Percentiles rank a stretch among this genome's conserved stretches.
Evolutionary conservation across 2,797 vertebrate genomes (phyloP).

Genomic region (Ctenopoma kingsleyae): DNA sequence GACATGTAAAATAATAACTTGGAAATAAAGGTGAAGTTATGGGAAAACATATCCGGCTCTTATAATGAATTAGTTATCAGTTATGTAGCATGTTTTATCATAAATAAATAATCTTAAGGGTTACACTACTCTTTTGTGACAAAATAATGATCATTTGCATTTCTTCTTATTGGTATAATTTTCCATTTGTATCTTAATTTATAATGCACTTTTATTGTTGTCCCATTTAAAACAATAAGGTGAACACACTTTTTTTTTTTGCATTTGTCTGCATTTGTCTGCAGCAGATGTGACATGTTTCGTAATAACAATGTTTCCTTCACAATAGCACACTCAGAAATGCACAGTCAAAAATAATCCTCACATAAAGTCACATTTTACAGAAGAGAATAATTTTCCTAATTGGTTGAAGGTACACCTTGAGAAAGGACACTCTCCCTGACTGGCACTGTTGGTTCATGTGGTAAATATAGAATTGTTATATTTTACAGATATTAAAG

Average conservation of each 20-base stretch:
- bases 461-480: conserved; percentile 42
- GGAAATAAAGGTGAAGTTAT: background rate
- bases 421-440: background rate
- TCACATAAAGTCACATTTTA: background rate
- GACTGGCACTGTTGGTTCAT: conserved; percentile 19
- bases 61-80: background rate
- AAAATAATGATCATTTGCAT: background rate
- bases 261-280: background rate
- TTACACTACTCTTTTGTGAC: background rate
- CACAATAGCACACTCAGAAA: conserved; percentile 1
- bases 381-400: conserved; percentile 5
- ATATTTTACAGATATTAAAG: conserved; percentile 53
- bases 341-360: background rate
- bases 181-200: conserved; percentile 26
- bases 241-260: conserved; percentile 9
- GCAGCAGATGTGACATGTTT: background rate
- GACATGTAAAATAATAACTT: background rate
- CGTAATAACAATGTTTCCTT: background rate
- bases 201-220: conserved; percentile 14
- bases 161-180: conserved; percentile 13
- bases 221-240: conserved; percentile 12
- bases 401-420: background rate
- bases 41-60: background rate
- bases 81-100: no score
- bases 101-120: background rate